These are phyloP conservation scores for Lomographa bimaculata DNA, from an alignment of 2,888 invertebrate species.

Conservation along the genomic window DNA sequence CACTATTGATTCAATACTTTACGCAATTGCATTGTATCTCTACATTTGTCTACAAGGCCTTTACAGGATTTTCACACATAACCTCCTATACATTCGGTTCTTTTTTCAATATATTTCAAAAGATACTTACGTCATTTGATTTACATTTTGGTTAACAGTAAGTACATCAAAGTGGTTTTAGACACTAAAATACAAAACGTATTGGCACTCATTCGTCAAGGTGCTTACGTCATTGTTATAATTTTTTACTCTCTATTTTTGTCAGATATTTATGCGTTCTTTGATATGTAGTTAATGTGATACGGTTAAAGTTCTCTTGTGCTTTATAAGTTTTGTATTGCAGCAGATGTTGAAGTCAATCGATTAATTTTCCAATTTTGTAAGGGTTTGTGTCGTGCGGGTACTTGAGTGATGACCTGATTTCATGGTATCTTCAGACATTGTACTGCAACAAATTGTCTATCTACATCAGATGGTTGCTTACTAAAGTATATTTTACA, in stretches of 20 bases:
- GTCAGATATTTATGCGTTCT: conserved; percentile 48
- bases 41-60: not conserved
- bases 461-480: no score
- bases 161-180: conserved; percentile 19
- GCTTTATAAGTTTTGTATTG: conserved; percentile 5
- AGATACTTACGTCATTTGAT: not conserved
- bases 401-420: not conserved
- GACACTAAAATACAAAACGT: conserved; percentile 48
- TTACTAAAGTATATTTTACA: no score
- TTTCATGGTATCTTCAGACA: not conserved
- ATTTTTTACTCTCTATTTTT: conserved; percentile 33
- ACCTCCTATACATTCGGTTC: not conserved
- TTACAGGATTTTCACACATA: conserved; percentile 7
- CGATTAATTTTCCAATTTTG: no score
- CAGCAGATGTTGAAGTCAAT: conserved; percentile 2
- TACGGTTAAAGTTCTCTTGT: conserved; percentile 11
- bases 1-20: conserved; percentile 50
- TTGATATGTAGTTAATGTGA: conserved; percentile 33
- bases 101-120: conserved; percentile 17
- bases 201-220: conserved; percentile 68
- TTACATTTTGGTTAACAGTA: not conserved
- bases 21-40: conserved; percentile 43
- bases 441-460: no score
- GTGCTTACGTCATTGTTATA: conserved; percentile 52
- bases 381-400: no score